Evolutionary conservation across 1,140 invertebrate species (phyloP).

Genomic region (Chironomus tepperi): DNA sequence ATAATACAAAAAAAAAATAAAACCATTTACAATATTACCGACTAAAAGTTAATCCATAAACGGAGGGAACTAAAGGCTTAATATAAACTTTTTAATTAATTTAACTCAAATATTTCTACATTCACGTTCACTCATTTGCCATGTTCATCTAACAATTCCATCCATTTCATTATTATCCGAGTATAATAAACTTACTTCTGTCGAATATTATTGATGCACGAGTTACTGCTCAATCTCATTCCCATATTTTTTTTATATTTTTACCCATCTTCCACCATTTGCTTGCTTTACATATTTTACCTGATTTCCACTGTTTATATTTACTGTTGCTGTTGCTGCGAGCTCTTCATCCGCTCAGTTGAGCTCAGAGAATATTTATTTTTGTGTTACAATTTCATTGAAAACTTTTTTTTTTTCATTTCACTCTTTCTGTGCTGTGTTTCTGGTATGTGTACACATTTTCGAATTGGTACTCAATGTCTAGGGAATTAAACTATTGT

Average conservation of each 20-base stretch:
- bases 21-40: too few species aligned
- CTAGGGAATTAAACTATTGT: neutral
- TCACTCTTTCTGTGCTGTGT: neutral
- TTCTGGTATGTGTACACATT: neutral
- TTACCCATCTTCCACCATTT: neutral
- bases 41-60: conserved; percentile 2
- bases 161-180: neutral
- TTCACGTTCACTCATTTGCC: neutral
- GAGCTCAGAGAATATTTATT: neutral
- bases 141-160: neutral
- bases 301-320: conserved; percentile 1
- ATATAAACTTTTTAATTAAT: conserved; percentile 15
- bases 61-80: neutral
- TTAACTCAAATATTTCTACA: neutral
- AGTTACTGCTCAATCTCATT: neutral
- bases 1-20: too few species aligned
- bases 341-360: neutral
- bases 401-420: neutral
- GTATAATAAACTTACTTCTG: too few species aligned
- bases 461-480: neutral
- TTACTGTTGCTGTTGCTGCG: neutral
- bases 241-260: neutral
- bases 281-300: neutral
- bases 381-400: conserved; percentile 14
- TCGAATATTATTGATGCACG: neutral